Percentiles rank a stretch among this genome's conserved stretches.
Conservation (phyloP, 1,140 invertebrate genomes). For the Teleopsis dalmanni region DNA sequence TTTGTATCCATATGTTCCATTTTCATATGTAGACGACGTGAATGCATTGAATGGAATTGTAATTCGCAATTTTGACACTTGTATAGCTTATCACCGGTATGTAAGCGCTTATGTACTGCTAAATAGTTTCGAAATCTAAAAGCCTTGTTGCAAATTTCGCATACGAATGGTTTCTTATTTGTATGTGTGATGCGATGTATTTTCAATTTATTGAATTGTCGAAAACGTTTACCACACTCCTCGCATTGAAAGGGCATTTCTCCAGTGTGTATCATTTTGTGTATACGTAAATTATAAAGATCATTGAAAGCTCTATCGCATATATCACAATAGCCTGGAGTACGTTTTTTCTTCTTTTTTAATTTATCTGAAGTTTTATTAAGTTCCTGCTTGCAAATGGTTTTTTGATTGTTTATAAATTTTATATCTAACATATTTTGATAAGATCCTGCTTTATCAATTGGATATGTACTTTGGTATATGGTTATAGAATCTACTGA, state of each 20-base stretch:
- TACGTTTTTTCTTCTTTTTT: conserved; percentile 10
- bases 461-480: too few relatives aligned
- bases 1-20: conserved; percentile 16
- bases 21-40: conserved; percentile 27
- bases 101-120: conserved; percentile 55
- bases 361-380: neutral
- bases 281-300: conserved; percentile 30
- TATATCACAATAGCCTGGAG: conserved; percentile 16
- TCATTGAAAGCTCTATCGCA: conserved; percentile 25
- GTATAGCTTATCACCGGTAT: conserved; percentile 75
- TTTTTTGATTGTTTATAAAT: neutral
- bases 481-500: too few relatives aligned
- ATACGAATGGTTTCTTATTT: conserved; percentile 47
- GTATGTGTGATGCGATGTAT: conserved; percentile 49
- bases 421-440: too few relatives aligned
- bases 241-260: conserved; percentile 37
- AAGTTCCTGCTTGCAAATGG: neutral
- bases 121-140: conserved; percentile 51
- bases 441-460: too few relatives aligned
- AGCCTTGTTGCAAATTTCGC: conserved; percentile 49
- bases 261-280: conserved; percentile 34
- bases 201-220: conserved; percentile 38
- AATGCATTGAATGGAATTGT: conserved; percentile 31
- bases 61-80: conserved; percentile 16
- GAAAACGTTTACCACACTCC: conserved; percentile 31